Evolutionary conservation across 1,140 invertebrate genomes (phyloP), one percentile per base, ranked within the genome.

Genomic region (Geopemphigus sp.): DNA sequence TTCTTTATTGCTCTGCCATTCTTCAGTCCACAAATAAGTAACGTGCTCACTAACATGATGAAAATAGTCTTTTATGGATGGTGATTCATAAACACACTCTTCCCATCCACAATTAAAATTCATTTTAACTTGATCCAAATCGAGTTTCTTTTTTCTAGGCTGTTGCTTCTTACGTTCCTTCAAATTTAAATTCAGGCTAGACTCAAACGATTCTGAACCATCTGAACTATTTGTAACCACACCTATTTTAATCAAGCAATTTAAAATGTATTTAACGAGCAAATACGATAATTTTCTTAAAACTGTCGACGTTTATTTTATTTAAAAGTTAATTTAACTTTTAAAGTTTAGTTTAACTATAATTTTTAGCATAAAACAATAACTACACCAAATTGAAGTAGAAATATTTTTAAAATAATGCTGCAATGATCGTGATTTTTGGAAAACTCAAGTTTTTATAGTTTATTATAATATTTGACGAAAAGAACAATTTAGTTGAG

Each of bases 141-240:
- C 15, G 0, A 78, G 8, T 63, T 63, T 78, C 14, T 63, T 63
- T 78, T 63, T 78, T 26, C 39, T 78, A 47, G 74, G 39, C 19
- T 19, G 29, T 61, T 61, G 32, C 8, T 50, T 63, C 17, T 63
- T 78, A 6, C 5, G 12, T 0, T 78, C 15, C 50, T 78, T 78
- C 3, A 78, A 63, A 26, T 63, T 50, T 78, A 78, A 63, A 63
- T 78, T 22, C 10, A 78, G 63, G n/a, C 74, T 63, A 26, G 74
- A 78, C 26, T 78, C 45, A 63, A 15, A 61, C 0, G 57, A 78
- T 12, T 24, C 56, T 26, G n/a, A 12, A 1, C 47, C 57, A 78
- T 78, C 74, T 47, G 57, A 63, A 78, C 39, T 61, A 61, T 78
- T 78, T 11, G 57, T 78, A 22, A 78, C 74, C 26, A 78, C 57